Conservation (phyloP, 2,797 vertebrate species). For the Sebastes vulpes region DNA sequence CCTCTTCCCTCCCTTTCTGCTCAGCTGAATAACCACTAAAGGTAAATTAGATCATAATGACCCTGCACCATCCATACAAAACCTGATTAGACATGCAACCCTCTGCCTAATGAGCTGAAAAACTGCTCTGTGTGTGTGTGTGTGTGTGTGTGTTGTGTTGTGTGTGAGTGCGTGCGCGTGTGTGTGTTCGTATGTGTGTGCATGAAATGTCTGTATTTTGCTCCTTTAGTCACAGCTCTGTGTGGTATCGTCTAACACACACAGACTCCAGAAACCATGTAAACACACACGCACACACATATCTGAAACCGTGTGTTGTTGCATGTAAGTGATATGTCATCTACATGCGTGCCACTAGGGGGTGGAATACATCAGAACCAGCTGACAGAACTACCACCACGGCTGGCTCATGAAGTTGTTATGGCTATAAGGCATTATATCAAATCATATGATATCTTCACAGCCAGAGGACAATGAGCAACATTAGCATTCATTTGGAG, state of each 20-base stretch:
- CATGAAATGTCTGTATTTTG: conserved; percentile 99
- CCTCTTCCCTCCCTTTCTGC: conserved; percentile 87
- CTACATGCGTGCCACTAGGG: neutral
- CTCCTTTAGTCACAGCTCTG: conserved; percentile 98
- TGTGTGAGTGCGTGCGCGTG: conserved; percentile 37
- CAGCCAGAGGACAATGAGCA: neutral
- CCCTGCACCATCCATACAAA: conserved; percentile 92
- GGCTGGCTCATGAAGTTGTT: neutral
- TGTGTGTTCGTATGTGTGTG: conserved; percentile 69
- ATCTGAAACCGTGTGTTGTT: neutral
- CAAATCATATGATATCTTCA: neutral
- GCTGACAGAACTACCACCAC: neutral
- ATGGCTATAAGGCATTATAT: neutral
- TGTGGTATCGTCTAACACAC: conserved; percentile 92
- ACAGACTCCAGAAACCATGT: conserved; percentile 86
- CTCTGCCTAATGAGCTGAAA: conserved; percentile 99
- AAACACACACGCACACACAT: conserved; percentile 91
- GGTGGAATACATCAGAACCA: neutral
- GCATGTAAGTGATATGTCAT: neutral
- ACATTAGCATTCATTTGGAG: neutral
- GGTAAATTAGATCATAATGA: conserved; percentile 99
- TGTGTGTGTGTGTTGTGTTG: conserved; percentile 2
- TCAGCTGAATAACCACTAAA: conserved; percentile 98
- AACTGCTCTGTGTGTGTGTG: conserved; percentile 63
- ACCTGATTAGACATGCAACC: conserved; percentile 98